A percentile compares a stretch with the other conserved stretches of the same genome.
Conservation (phyloP, 2,888 invertebrate species). For the Entomobrya multifasciata region DNA sequence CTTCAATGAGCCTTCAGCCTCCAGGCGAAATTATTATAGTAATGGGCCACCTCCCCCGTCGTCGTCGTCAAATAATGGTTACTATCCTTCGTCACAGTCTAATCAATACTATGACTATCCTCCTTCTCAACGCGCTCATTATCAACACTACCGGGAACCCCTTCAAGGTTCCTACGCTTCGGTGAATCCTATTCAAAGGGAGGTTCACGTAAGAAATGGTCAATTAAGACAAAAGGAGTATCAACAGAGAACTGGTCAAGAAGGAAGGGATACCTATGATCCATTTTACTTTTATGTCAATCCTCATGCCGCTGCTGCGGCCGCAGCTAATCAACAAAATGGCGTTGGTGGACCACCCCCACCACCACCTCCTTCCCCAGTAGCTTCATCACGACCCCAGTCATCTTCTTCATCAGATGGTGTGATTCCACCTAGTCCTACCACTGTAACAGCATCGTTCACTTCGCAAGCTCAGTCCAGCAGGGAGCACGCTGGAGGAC, state of each 20-base stretch:
- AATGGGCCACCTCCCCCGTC: slow-evolving; percentile 11
- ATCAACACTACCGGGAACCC: slow-evolving; percentile 31
- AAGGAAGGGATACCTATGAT: slow-evolving; percentile 71
- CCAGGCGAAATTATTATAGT: slow-evolving; percentile 24
- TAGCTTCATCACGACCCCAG: slow-evolving; percentile 2
- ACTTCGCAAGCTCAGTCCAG: slow-evolving; percentile 31
- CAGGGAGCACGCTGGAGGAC: slow-evolving; percentile 58
- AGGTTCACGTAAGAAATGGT: slow-evolving; percentile 61
- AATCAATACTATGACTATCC: slow-evolving; percentile 35
- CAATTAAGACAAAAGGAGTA: slow-evolving; percentile 70
- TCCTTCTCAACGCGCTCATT: slow-evolving; percentile 21
- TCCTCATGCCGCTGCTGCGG: slow-evolving; percentile 35
- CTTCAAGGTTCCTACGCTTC: slow-evolving; percentile 31
- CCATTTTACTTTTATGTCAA: slow-evolving; percentile 73
- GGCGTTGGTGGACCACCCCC: slow-evolving; percentile 1
- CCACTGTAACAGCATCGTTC: neutral
- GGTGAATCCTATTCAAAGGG: slow-evolving; percentile 55
- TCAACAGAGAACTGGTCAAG: slow-evolving; percentile 67
- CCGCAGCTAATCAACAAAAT: neutral
- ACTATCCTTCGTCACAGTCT: slow-evolving; percentile 1
- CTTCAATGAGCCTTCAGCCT: neutral
- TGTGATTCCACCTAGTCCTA: slow-evolving; percentile 14
- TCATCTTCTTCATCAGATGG: neutral
- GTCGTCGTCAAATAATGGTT: neutral
- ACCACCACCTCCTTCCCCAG: slow-evolving; percentile 11